These are phyloP conservation scores for Tokudaia muenninki DNA, from an alignment of 2,797 vertebrate genomes.

Conservation along the genomic window DNA sequence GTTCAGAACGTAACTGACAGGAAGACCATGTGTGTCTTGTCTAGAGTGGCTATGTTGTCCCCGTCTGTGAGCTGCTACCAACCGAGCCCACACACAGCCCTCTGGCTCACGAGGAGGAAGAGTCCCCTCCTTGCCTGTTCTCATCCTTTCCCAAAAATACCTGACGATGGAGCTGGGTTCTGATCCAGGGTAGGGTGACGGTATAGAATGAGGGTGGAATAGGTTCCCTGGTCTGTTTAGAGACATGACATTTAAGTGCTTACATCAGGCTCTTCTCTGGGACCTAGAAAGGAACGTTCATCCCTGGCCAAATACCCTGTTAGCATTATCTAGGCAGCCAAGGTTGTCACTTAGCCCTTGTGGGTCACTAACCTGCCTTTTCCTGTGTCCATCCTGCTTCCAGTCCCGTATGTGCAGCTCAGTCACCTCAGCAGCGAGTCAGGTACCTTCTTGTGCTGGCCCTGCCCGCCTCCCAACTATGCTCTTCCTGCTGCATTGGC, in stretches of 20 bases:
- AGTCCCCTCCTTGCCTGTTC: constrained; percentile 30
- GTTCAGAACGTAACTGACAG: not conserved
- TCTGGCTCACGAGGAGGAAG: constrained; percentile 35
- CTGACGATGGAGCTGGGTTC: constrained; percentile 1
- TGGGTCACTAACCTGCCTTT: constrained; percentile 85
- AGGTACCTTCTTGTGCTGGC: constrained; percentile 92
- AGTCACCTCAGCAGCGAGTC: constrained; percentile 97
- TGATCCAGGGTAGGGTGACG: constrained; percentile 36
- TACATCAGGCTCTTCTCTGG: constrained; percentile 28
- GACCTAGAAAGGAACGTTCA: constrained; percentile 58
- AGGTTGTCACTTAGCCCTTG: constrained; percentile 70
- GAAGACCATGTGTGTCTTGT: constrained; percentile 65
- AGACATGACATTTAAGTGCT: not conserved
- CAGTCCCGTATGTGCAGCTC: constrained; percentile 93
- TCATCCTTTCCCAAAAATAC: not conserved
- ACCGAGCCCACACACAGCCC: constrained; percentile 49
- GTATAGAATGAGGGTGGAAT: not conserved
- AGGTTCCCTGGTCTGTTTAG: constrained; percentile 36
- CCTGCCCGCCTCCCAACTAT: constrained; percentile 73
- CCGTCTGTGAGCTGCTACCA: constrained; percentile 65
- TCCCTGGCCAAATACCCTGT: constrained; percentile 55
- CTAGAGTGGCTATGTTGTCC: constrained; percentile 64
- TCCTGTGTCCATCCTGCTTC: constrained; percentile 88
- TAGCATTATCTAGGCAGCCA: constrained; percentile 66
- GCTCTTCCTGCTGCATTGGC: constrained; percentile 83